Evolutionary conservation across 2,888 invertebrate species (phyloP), one percentile per base, ranked within the genome.

Genomic region (Mimas tiliae): DNA sequence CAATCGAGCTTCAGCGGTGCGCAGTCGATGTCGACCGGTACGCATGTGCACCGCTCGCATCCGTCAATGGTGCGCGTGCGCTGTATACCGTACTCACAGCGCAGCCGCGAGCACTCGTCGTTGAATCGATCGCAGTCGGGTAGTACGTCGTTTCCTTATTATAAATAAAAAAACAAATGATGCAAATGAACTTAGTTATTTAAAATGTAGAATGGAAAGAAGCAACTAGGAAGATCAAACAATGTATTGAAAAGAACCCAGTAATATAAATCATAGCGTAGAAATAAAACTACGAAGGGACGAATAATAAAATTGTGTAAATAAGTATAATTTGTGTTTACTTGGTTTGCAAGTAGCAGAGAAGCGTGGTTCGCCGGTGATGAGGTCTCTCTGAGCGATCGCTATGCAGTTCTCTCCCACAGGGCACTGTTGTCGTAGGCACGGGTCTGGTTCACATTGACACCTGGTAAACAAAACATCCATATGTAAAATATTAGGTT

Each of bases 71-170:
- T 77, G 69, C 74, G 79, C 67, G 81, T 96, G 67, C 94, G 94
- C 68, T 95, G 95, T 77, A 97, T 96, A 48, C 95, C 95, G 80
- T 96, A 96, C 1, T 96, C 95, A 85, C 98, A 98, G 14, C 94
- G 94, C 34, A 96, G 84, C 0, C 87, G 85, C 0, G 86, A 86
- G 80, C 97, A 97, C 76, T 96, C 95, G 33, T 94, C 94, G 50
- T 89, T 91, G 71, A 70, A 71, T 6, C 65, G 67, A 0, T 72
- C 74, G 69, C 83, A 83, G 33, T 77, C 74, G 1, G 70, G 64
- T 8, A 71, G 16, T 0, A 87, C 83, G 14, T 77, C 75, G 68
- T 77, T 79, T 7, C 69, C 50, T 50, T 67, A 14, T 33, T 6
- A 27, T 3, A 27, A 27, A 55, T n/a, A 27, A 9, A 27, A 53